Conservation (phyloP, 23 tunicate species). For the Styela clava region DNA sequence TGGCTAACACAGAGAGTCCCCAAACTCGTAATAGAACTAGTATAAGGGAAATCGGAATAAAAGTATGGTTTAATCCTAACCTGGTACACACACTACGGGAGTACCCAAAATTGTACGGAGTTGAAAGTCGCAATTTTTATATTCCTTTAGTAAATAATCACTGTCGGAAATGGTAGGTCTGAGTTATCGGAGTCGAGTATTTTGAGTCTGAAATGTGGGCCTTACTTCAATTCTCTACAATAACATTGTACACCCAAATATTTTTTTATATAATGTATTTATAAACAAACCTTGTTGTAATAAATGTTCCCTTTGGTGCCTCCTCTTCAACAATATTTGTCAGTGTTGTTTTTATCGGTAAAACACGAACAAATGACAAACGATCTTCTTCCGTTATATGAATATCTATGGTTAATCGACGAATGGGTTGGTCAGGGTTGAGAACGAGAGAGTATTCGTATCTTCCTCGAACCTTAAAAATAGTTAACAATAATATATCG, state of each 20-base stretch:
- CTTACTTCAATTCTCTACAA: not conserved
- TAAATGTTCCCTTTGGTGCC: constrained; percentile 37
- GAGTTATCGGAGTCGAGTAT: too few species aligned
- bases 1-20: too few species aligned
- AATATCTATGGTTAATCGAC: constrained; percentile 50
- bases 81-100: too few species aligned
- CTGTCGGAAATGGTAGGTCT: too few species aligned
- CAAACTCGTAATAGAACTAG: too few species aligned
- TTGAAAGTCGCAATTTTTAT: too few species aligned
- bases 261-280: too few species aligned
- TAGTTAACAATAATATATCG: not conserved
- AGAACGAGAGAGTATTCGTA: constrained; percentile 59
- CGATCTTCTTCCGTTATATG: constrained; percentile 53
- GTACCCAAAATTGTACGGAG: too few species aligned
- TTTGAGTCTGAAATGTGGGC: not conserved
- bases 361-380: constrained; percentile 55
- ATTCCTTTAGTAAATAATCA: too few species aligned
- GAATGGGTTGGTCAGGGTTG: constrained; percentile 74
- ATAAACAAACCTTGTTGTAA: constrained; percentile 20
- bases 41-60: too few species aligned
- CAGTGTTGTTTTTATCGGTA: constrained; percentile 66
- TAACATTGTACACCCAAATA: too few species aligned
- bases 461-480: constrained; percentile 49
- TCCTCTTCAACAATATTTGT: constrained; percentile 26
- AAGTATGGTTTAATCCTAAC: too few species aligned